These are phyloP conservation scores for Margarornis squamiger DNA, from an alignment of 2,797 vertebrate species.

Conservation along the genomic window DNA sequence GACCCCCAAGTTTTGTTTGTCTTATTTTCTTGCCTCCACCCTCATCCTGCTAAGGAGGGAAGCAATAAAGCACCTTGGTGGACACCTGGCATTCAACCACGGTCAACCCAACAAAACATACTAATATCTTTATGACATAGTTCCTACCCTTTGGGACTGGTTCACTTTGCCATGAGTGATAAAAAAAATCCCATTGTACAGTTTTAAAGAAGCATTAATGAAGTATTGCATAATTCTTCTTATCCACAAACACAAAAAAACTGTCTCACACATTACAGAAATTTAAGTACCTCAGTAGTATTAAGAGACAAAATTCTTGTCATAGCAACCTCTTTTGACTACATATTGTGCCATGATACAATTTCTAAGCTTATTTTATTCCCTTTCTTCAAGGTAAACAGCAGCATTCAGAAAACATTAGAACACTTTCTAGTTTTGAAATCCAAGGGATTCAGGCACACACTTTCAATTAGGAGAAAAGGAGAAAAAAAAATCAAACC, in stretches of 20 bases:
- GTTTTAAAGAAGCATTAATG: not conserved
- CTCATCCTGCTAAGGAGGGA: not conserved
- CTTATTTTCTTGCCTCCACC: not conserved
- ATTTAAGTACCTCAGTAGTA: not conserved
- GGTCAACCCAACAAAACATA: not conserved
- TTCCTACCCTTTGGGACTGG: not conserved
- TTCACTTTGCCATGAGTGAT: not conserved
- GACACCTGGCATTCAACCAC: not conserved
- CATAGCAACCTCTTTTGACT: not conserved
- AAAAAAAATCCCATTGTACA: not conserved
- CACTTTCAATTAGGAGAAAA: not conserved
- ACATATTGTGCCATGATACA: not conserved
- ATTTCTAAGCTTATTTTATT: not conserved
- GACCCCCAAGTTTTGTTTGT: not conserved
- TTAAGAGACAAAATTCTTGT: not conserved
- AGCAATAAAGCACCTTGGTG: fast-evolving
- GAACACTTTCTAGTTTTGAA: not conserved
- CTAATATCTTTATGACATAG: not conserved
- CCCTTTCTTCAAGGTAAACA: not conserved
- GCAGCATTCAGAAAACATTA: not conserved
- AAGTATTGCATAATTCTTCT: not conserved
- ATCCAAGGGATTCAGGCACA: not conserved
- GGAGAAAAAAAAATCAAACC: not conserved
- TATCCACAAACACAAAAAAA: not conserved
- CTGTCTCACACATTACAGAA: not conserved